Evolutionary conservation across 2,888 invertebrate genomes (phyloP), one percentile per base, ranked within the genome.

Genomic region (Leucoma salicis): DNA sequence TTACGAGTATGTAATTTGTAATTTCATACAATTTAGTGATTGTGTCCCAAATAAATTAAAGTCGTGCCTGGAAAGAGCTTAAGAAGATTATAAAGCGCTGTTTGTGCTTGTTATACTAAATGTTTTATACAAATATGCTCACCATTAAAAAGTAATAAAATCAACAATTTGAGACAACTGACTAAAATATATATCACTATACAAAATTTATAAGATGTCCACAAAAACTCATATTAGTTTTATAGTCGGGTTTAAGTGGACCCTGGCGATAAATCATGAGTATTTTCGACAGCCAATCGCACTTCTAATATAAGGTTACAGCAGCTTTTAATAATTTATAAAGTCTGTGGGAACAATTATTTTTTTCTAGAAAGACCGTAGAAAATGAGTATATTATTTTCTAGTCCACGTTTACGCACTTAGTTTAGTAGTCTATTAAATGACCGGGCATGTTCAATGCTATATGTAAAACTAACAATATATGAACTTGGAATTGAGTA

Each of bases 71-170:
- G n/a, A n/a, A n/a, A n/a, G n/a, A n/a, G n/a, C n/a, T n/a, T n/a
- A n/a, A n/a, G n/a, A n/a, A n/a, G 34, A 46, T 51, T 33, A 12
- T 10, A 47, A 21, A 38, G 15, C 29, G 13, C 14, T 29, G 29
- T 25, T 25, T 3, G 6, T 16, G 8, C 10, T 25, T 25, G 3
- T 25, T 25, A 6, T 11, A 12, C 29, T 8, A 29, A 29, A 42
- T 12, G 38, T 42, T 34, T 32, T 35, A 50, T 53, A 59, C 56
- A 49, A 60, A 45, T 56, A 60, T 66, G 58, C 66, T 56, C 60
- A 57, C 64, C 65, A 73, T 76, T 71, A 76, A 66, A 72, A 65
- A 62, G 63, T 66, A 76, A 77, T 78, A 81, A 77, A 76, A 71
- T 68, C 74, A 49, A 70, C 6, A 76, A 76, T 74, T 65, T 49